phyloP scores from a whole-genome alignment of 2,113 vertebrate species.

The Protomyctophum bolini region DNA sequence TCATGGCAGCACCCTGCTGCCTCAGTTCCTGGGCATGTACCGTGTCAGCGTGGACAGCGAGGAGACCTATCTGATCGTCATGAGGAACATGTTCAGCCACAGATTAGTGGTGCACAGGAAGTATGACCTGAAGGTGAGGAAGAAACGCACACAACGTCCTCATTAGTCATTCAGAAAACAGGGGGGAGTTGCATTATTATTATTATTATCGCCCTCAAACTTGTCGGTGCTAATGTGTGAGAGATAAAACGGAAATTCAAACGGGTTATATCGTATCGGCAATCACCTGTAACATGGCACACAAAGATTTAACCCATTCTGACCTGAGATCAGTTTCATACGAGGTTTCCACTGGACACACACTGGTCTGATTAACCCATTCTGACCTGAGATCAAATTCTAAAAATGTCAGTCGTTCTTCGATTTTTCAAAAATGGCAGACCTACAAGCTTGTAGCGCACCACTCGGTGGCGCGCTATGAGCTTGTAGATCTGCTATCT shows the following conservation, averaged over 20 bases:
- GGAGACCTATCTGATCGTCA: conserved; percentile 93
- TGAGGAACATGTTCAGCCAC: conserved; percentile 96
- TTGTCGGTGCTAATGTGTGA: background rate
- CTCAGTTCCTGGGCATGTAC: conserved; percentile 95
- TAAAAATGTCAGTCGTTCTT: no score
- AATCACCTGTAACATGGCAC: no score
- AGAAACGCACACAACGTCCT: background rate
- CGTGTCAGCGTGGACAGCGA: conserved; percentile 90
- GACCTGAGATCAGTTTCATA: no score
- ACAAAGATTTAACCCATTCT: no score
- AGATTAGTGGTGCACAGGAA: conserved; percentile 91
- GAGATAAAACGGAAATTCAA: background rate
- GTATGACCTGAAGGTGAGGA: conserved; percentile 92
- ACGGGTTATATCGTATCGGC: no score
- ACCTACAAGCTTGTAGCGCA: no score
- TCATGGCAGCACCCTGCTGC: conserved; percentile 89
- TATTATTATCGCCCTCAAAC: background rate
- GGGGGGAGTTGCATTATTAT: background rate
- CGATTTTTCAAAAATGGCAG: no score
- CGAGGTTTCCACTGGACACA: no score
- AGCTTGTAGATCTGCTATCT: no score
- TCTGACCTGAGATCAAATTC: no score
- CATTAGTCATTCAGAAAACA: background rate
- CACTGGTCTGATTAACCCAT: no score
- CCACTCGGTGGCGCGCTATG: no score